Evolutionary conservation across 2,888 invertebrate species (phyloP), one percentile per base, ranked within the genome.

Genomic region (Urechis unicinctus): DNA sequence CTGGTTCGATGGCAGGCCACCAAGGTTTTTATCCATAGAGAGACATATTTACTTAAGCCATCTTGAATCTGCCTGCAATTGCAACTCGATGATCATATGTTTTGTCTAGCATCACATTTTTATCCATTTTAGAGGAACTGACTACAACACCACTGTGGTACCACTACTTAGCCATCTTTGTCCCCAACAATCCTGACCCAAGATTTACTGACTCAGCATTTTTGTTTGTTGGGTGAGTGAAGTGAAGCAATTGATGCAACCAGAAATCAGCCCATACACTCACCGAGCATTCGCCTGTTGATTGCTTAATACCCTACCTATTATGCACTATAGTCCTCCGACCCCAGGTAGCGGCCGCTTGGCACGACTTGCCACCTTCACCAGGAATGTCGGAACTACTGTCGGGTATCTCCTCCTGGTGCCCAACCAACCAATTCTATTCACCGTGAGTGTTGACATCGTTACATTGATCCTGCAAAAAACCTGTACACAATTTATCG

Each of bases 401-500:
- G 4, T 43, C 5, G 49, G 49, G 24, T 42, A 28, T 26, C 26
- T 57, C 21, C n/a, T 29, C 9, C 28, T 26, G 13, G 46, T 57
- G 5, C 57, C 57, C 13, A 36, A 45, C 41, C 57, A 57, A 30
- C 57, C 57, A 21, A 55, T 45, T 9, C 24, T 29, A 21, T 57
- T 57, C 29, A 36, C 22, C 13, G 56, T 55, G 26, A 28, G 55
- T 36, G 9, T 17, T 36, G 36, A 46, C 6, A 6, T n/a, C n/a
- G 36, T 36, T 13, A 17, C 36, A 9, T 36, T 17, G 17, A 36
- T n/a, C n/a, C n/a, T n/a, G n/a, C n/a, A n/a, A n/a, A n/a, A n/a
- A n/a, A n/a, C n/a, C n/a, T n/a, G n/a, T n/a, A n/a, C n/a, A n/a
- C n/a, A n/a, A n/a, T n/a, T n/a, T n/a, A n/a, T n/a, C n/a, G n/a